Evolutionary conservation across 2,888 invertebrate genomes (phyloP), one percentile per base, ranked within the genome.

Genomic region (Horisme vitalbata): DNA sequence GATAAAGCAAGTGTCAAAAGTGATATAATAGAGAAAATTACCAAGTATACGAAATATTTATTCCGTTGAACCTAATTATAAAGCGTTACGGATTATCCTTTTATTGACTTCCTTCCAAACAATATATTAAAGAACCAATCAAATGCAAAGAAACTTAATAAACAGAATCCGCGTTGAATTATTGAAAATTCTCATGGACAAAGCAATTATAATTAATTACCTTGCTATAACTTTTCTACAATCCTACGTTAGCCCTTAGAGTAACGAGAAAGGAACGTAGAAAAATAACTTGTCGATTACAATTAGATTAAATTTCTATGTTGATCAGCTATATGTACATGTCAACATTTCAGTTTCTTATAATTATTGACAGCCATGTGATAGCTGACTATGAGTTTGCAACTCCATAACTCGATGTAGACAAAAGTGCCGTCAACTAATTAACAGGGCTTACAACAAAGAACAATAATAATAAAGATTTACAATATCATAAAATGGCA

Each of bases 331-430:
- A 89, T 89, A 89, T 89, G 52, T 89, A 89, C 89, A 89, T 50
- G 89, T 83, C 89, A 89, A 89, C 89, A 88, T 77, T 79, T 83
- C 83, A 76, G 78, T 85, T 84, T 73, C 89, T 89, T 89, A 89
- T 78, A 84, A 84, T 84, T 89, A 89, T 78, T 89, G 89, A 89
- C 89, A 89, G 89, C 89, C 89, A 89, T 89, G 79, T 89, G 89
- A 89, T 88, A 89, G 89, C 89, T 89, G 87, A 89, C 89, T 83
- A 83, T 89, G 89, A 83, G 89, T 73, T 74, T 67, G 43, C 71
- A 80, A 80, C 79, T 71, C 80, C 75, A 68, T 65, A 61, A 79
- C 83, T 60, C 84, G 81, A 79, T 77, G 83, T 71, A 82, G 85
- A 88, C 69, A 88, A 88, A 87, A 68, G 61, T 74, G 80, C 61